Evolutionary conservation across 2,888 invertebrate species (phyloP).

Genomic region (Matsumyia berberina): DNA sequence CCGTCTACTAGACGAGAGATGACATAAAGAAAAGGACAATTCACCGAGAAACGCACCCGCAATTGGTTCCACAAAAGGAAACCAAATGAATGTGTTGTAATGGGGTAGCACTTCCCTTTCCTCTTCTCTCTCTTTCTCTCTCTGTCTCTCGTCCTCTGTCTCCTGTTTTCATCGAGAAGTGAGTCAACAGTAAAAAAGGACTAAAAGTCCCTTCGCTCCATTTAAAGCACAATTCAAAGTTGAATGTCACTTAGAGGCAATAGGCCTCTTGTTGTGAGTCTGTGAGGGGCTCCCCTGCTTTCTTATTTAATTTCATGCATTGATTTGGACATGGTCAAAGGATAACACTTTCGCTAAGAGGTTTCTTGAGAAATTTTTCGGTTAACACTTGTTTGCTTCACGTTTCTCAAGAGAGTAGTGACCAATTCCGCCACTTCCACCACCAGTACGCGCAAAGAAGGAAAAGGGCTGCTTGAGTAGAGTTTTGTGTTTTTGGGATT

Average conservation of each 20-base stretch:
- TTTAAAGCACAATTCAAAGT: constrained; percentile 58
- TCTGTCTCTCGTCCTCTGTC: constrained; percentile 4
- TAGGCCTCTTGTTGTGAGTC: constrained; percentile 33
- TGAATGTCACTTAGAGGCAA: constrained; percentile 65
- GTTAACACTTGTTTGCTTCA: constrained; percentile 40
- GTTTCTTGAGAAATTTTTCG: constrained; percentile 31
- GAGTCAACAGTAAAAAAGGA: constrained; percentile 55
- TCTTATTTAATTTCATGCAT: constrained; percentile 41
- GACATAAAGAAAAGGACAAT: constrained; percentile 69
- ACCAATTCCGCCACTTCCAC: not conserved
- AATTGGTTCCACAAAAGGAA: constrained; percentile 65
- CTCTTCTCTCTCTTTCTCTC: not conserved
- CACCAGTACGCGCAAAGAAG: not conserved
- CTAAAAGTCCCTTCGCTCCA: constrained; percentile 44
- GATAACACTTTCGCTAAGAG: constrained; percentile 58
- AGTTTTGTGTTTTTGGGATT: constrained; percentile 3
- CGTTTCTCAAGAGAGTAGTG: constrained; percentile 3
- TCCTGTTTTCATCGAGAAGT: constrained; percentile 13
- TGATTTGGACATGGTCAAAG: constrained; percentile 30
- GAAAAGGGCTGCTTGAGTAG: not conserved
- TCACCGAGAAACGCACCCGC: constrained; percentile 55
- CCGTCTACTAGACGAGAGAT: constrained; percentile 63
- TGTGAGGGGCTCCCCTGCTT: constrained; percentile 20
- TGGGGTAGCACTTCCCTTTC: constrained; percentile 42
- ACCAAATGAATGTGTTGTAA: constrained; percentile 53